These are phyloP conservation scores for Ctena decussata DNA, from an alignment of 2,888 invertebrate species.

Conservation along the genomic window DNA sequence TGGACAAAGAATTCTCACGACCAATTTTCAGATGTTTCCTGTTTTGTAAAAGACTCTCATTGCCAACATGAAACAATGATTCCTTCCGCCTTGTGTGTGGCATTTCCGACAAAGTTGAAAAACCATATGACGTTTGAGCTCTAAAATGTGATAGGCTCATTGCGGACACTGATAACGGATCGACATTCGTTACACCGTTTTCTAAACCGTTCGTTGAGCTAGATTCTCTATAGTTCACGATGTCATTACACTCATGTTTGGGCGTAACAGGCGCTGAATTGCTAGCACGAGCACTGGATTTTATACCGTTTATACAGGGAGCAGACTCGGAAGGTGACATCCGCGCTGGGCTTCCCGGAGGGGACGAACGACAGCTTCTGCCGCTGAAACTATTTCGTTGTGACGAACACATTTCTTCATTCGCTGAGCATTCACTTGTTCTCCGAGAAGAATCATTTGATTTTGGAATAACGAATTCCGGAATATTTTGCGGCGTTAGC, in stretches of 20 bases:
- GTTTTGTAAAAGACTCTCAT: conserved; percentile 42
- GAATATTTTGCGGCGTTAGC: conserved; percentile 80
- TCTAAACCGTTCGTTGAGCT: conserved; percentile 27
- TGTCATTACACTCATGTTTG: conserved; percentile 69
- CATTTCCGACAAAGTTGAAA: conserved; percentile 78
- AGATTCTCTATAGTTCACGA: conserved; percentile 31
- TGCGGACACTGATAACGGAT: conserved; percentile 77
- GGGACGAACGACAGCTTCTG: conserved; percentile 58
- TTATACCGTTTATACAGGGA: conserved; percentile 45
- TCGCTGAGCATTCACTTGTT: conserved; percentile 68
- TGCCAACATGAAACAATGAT: conserved; percentile 75
- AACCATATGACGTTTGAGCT: conserved; percentile 76
- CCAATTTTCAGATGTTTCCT: conserved; percentile 23
- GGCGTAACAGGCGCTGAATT: conserved; percentile 79
- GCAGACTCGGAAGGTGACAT: conserved; percentile 57
- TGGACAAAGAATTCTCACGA: conserved; percentile 38
- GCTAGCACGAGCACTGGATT: conserved; percentile 5
- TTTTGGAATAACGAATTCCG: conserved; percentile 83
- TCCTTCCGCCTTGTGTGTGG: conserved; percentile 81
- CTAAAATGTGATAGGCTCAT: conserved; percentile 78
- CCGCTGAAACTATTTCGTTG: conserved; percentile 71
- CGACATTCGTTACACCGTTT: conserved; percentile 71
- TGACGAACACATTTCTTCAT: conserved; percentile 43
- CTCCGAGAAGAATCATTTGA: conserved; percentile 78
- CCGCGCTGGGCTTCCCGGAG: conserved; percentile 36